Percentiles rank a stretch among this genome's conserved stretches.
phyloP scores from a whole-genome alignment of 2,888 invertebrate species.

The Temnothorax unifasciatus region DNA sequence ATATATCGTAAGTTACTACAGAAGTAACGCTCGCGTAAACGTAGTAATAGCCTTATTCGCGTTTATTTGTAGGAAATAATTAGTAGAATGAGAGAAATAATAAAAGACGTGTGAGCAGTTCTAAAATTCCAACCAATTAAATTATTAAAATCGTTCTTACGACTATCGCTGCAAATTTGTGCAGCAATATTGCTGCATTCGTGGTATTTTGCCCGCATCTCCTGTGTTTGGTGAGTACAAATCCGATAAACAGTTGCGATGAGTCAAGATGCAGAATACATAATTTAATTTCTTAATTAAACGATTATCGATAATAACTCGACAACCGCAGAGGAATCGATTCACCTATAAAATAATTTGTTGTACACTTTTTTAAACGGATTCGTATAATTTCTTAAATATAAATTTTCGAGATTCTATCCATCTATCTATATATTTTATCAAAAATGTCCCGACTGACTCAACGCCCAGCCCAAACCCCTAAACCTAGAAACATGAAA shows the following conservation, averaged over 20 bases:
- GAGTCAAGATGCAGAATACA: neutral
- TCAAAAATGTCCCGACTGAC: too few species aligned
- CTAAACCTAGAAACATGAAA: too few species aligned
- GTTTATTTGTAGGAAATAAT: neutral
- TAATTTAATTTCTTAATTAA: neutral
- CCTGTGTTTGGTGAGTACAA: neutral
- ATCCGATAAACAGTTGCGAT: neutral
- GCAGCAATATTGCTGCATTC: neutral
- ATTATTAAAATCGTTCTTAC: neutral
- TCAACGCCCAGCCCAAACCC: too few species aligned
- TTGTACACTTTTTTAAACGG: neutral
- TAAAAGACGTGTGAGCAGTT: neutral
- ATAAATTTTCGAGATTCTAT: neutral
- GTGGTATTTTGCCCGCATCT: neutral
- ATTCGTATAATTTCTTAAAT: neutral
- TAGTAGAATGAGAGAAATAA: neutral
- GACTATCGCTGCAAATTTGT: neutral
- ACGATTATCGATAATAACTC: neutral
- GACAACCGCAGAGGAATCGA: neutral
- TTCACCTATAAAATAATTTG: neutral
- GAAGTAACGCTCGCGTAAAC: too few species aligned
- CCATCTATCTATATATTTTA: neutral
- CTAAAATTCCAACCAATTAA: neutral
- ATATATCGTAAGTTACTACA: too few species aligned
- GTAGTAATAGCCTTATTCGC: neutral